Percentiles rank a stretch among this genome's conserved stretches.
Conservation (phyloP, 30 jellyfish, hydroid and myxozoan genomes). For the Aurelia sp. region DNA sequence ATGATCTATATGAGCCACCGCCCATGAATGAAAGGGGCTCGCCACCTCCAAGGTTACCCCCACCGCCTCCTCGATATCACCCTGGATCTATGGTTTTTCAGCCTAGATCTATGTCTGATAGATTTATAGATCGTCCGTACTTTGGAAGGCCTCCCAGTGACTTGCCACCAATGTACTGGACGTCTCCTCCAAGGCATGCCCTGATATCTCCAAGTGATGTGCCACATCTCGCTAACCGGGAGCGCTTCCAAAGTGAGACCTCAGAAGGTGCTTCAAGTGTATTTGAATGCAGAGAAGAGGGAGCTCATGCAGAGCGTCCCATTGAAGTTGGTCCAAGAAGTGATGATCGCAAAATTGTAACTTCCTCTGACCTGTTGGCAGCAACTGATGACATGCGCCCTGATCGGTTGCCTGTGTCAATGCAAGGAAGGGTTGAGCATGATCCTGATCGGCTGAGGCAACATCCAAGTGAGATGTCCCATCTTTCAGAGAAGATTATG, state of each 20-base stretch:
- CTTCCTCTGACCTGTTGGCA: not conserved
- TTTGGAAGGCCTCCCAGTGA: constrained; percentile 63
- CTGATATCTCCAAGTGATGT: constrained; percentile 66
- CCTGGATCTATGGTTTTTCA: constrained; percentile 79
- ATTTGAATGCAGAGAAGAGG: constrained; percentile 59
- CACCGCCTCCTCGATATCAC: constrained; percentile 59
- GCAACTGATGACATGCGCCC: constrained; percentile 10
- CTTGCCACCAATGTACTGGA: constrained; percentile 60
- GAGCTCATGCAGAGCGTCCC: not conserved
- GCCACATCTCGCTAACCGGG: constrained; percentile 42
- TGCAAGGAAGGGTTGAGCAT: not conserved
- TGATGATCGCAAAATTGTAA: too few relatives aligned
- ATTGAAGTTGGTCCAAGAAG: not conserved
- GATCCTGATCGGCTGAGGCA: constrained; percentile 22
- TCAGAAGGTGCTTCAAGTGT: constrained; percentile 75
- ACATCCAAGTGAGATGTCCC: too few relatives aligned
- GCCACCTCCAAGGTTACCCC: constrained; percentile 47
- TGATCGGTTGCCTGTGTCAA: not conserved
- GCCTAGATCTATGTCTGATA: constrained; percentile 54
- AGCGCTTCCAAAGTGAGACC: constrained; percentile 68
- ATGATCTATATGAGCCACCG: constrained; percentile 55
- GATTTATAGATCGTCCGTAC: constrained; percentile 58
- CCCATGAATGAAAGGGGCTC: constrained; percentile 53
- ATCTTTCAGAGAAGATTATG: too few relatives aligned
- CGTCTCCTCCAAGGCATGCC: constrained; percentile 57